A percentile compares a stretch with the other conserved stretches of the same genome.
These are phyloP conservation scores for Baryphthengus martii DNA, from an alignment of 2,113 vertebrate genomes.

Conservation along the genomic window DNA sequence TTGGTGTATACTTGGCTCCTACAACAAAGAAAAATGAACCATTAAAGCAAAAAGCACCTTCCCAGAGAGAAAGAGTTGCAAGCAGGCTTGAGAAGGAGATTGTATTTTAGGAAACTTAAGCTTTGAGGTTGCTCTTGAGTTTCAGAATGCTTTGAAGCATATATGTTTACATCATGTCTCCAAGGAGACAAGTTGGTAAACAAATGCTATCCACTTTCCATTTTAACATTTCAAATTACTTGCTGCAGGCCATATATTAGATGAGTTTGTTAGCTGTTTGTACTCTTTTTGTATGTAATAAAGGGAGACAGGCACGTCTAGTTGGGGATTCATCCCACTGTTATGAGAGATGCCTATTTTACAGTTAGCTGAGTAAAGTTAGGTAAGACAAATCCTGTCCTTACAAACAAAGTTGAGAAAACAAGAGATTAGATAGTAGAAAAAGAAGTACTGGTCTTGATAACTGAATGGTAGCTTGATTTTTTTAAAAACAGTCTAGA, in stretches of 20 bases:
- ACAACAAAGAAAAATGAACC: background rate
- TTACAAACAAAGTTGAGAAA: conserved; percentile 13
- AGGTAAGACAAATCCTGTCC: background rate
- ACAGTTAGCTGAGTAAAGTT: conserved; percentile 25
- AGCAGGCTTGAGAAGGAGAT: background rate
- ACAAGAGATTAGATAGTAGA: background rate
- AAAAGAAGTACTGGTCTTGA: background rate
- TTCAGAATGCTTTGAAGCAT: background rate
- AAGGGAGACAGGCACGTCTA: background rate
- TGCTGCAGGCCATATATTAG: conserved; percentile 16
- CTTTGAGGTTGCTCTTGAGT: background rate
- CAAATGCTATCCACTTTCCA: background rate
- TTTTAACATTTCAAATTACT: conserved; percentile 36
- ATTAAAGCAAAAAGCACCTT: background rate
- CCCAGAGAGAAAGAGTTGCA: background rate
- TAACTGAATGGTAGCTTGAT: background rate
- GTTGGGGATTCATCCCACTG: conserved; percentile 24
- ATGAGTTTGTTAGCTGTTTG: conserved; percentile 21
- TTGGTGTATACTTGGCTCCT: background rate
- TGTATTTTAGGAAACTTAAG: background rate
- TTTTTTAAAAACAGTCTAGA: background rate
- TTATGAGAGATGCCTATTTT: background rate
- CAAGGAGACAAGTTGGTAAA: conserved; percentile 14
- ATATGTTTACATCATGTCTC: background rate
- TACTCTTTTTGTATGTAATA: background rate